These are phyloP conservation scores for Vulpes vulpes DNA, from an alignment of 2,113 vertebrate genomes.

Conservation along the genomic window DNA sequence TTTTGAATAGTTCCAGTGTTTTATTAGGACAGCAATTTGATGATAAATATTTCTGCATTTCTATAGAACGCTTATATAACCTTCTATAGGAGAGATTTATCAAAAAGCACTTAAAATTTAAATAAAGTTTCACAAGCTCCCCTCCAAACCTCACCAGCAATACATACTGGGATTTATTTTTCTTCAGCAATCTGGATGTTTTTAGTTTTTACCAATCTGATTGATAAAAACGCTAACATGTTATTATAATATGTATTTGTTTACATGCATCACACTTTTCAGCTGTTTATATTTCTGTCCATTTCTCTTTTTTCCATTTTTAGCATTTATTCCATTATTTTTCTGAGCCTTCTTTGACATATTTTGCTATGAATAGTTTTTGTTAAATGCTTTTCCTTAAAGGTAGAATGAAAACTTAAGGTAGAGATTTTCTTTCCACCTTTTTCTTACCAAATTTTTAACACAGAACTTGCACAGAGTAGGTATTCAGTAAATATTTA, in stretches of 20 bases:
- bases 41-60: neutral
- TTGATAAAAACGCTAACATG: neutral
- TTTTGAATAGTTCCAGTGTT: neutral
- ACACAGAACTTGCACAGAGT: neutral
- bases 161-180: neutral
- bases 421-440: neutral
- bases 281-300: neutral
- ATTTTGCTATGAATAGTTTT: conserved; percentile 15
- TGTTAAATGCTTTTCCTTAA: neutral
- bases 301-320: neutral
- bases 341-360: neutral
- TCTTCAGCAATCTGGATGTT: neutral
- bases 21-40: neutral
- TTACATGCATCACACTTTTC: neutral
- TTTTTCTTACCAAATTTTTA: conserved; percentile 31
- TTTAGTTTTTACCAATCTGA: neutral
- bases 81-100: neutral
- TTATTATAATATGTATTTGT: neutral
- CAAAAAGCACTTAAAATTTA: neutral
- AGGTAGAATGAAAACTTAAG: neutral
- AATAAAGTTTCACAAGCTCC: neutral
- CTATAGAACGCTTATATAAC: neutral
- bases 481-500: neutral
- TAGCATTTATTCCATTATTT: neutral
- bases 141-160: neutral